Percentiles rank a stretch among this genome's conserved stretches.
Conservation (phyloP, 2,888 invertebrate genomes). For the Drosophila longiperda region DNA sequence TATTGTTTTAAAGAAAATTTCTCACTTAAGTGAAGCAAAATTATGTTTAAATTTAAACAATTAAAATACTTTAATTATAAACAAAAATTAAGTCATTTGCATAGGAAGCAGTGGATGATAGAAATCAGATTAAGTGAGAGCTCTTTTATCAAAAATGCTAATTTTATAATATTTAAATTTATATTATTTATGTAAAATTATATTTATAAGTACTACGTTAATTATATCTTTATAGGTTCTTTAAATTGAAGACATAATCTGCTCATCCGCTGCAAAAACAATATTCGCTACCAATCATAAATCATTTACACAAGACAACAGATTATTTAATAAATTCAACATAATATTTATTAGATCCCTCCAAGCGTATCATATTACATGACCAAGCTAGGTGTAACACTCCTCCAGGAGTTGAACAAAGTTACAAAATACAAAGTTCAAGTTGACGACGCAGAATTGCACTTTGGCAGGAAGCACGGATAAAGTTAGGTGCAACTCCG, state of each 20-base stretch:
- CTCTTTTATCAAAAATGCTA: background rate
- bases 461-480: constrained; percentile 59
- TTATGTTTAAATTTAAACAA: background rate
- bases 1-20: background rate
- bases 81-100: background rate
- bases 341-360: background rate
- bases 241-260: background rate
- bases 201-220: background rate
- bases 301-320: background rate
- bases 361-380: constrained; percentile 21
- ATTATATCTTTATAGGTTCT: background rate
- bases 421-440: constrained; percentile 64
- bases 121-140: background rate
- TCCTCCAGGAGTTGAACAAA: constrained; percentile 7
- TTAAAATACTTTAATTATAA: background rate
- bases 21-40: background rate
- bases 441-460: constrained; percentile 73
- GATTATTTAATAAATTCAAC: background rate
- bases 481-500: constrained; percentile 52
- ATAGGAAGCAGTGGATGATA: too few species aligned
- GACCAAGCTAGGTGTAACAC: constrained; percentile 24
- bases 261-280: background rate
- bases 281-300: background rate
- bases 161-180: background rate
- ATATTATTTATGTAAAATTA: rapidly evolving